A percentile compares a stretch with the other conserved stretches of the same genome.
phyloP scores from a whole-genome alignment of 2,797 vertebrate species.

The Phoxinus dragarum region DNA sequence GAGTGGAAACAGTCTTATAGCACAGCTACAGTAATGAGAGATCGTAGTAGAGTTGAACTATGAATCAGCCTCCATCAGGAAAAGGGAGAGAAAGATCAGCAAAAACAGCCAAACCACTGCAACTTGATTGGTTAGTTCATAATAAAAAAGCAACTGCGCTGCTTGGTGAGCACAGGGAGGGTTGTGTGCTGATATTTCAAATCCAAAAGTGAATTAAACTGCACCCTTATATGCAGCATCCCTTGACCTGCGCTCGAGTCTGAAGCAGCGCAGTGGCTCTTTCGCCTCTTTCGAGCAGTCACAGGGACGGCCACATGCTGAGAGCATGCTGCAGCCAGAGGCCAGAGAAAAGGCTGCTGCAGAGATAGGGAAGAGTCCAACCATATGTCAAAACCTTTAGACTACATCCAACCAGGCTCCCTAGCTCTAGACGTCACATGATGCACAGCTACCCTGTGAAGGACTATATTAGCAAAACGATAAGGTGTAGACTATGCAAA shows the following conservation, averaged over 20 bases:
- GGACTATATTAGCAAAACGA: not conserved
- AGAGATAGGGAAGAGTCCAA: conserved; percentile 67
- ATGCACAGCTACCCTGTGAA: conserved; percentile 9
- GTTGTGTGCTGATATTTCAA: conserved; percentile 22
- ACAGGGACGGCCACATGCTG: conserved; percentile 70
- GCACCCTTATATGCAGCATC: not conserved
- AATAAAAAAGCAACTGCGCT: conserved; percentile 67
- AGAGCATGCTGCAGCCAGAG: conserved; percentile 75
- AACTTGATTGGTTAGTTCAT: conserved; percentile 73
- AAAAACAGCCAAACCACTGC: conserved; percentile 69
- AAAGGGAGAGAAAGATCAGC: conserved; percentile 66
- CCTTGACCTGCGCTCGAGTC: conserved; percentile 1
- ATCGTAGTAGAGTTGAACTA: conserved; percentile 60
- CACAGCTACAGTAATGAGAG: conserved; percentile 62
- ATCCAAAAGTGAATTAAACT: not conserved
- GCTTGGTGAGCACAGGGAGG: conserved; percentile 67
- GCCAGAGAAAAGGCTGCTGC: conserved; percentile 75
- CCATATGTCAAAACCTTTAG: conserved; percentile 66
- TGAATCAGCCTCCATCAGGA: conserved; percentile 71
- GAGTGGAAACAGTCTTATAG: conserved; percentile 56
- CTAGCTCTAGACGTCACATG: conserved; percentile 47
- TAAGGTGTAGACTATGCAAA: conserved; percentile 29
- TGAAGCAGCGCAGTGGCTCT: conserved; percentile 36
- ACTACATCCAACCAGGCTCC: conserved; percentile 73
- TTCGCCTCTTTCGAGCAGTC: conserved; percentile 25